Percentiles rank a stretch among this genome's conserved stretches.
phyloP scores from a whole-genome alignment of 1,140 invertebrate genomes.

The Drosophila tristis region DNA sequence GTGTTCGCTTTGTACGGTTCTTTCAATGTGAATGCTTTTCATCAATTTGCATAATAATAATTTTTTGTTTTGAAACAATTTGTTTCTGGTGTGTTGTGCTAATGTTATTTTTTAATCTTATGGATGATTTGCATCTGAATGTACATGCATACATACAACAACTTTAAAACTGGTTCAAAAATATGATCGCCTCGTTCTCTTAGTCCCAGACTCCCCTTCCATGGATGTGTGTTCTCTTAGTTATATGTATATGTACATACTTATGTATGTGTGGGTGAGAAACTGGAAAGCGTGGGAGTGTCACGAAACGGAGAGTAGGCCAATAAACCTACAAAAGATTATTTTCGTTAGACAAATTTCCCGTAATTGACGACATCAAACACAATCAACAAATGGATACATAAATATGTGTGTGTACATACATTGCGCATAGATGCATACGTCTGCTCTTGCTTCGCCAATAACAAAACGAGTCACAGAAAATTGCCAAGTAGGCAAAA shows the following conservation, averaged over 20 bases:
- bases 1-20: conserved; percentile 29
- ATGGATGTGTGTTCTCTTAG: too few species aligned
- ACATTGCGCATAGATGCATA: conserved; percentile 22
- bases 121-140: too few species aligned
- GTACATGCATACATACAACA: neutral
- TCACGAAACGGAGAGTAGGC: too few species aligned
- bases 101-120: conserved; percentile 13
- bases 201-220: neutral
- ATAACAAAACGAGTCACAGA: neutral
- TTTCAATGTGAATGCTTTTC: conserved; percentile 33
- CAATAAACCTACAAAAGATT: too few species aligned
- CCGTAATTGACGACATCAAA: too few species aligned
- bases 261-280: too few species aligned
- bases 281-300: too few species aligned
- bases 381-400: conserved; percentile 8
- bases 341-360: too few species aligned
- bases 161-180: neutral
- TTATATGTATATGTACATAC: too few species aligned
- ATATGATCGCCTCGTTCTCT: conserved; percentile 6
- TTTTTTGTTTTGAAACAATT: conserved; percentile 16
- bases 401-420: conserved; percentile 25
- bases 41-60: conserved; percentile 45
- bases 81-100: too few species aligned
- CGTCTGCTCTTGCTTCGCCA: conserved; percentile 10
- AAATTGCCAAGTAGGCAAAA: conserved; percentile 1